phyloP scores from a whole-genome alignment of 2,888 invertebrate genomes.

The Leptinotarsa rubiginosa region DNA sequence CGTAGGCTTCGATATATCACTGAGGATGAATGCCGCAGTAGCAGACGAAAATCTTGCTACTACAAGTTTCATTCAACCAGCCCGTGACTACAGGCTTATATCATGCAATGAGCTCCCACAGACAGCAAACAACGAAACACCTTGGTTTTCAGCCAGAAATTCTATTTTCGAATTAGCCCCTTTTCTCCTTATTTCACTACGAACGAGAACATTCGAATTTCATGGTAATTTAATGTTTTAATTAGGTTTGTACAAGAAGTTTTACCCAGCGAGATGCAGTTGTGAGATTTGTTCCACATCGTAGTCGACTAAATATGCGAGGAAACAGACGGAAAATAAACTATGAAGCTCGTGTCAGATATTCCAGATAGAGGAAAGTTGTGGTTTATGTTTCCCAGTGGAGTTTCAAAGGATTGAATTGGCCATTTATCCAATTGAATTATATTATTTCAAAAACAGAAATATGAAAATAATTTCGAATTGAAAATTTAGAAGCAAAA shows the following conservation, averaged over 20 bases:
- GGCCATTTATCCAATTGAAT: no score
- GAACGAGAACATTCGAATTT: conserved; percentile 48
- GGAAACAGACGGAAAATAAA: conserved; percentile 29
- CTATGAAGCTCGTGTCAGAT: conserved; percentile 13
- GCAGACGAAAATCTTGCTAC: no score
- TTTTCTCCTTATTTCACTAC: conserved; percentile 30
- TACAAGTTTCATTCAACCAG: no score
- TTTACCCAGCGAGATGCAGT: conserved; percentile 35
- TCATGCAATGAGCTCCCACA: background rate
- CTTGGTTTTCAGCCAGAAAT: conserved; percentile 2
- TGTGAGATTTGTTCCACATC: conserved; percentile 29
- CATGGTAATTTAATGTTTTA: conserved; percentile 54
- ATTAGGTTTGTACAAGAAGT: conserved; percentile 47
- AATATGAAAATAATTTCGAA: no score
- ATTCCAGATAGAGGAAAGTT: conserved; percentile 8
- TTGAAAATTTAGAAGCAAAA: no score
- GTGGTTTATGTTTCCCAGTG: background rate
- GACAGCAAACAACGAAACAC: conserved; percentile 8
- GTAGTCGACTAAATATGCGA: conserved; percentile 28
- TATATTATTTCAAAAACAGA: no score
- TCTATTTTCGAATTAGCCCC: conserved; percentile 29
- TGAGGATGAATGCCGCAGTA: no score
- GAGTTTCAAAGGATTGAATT: background rate
- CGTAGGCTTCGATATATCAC: no score
- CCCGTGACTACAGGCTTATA: background rate